Percentiles rank a stretch among this genome's conserved stretches.
Evolutionary conservation across 1,140 invertebrate genomes (phyloP).

Genomic region (Drosophila triauraria): DNA sequence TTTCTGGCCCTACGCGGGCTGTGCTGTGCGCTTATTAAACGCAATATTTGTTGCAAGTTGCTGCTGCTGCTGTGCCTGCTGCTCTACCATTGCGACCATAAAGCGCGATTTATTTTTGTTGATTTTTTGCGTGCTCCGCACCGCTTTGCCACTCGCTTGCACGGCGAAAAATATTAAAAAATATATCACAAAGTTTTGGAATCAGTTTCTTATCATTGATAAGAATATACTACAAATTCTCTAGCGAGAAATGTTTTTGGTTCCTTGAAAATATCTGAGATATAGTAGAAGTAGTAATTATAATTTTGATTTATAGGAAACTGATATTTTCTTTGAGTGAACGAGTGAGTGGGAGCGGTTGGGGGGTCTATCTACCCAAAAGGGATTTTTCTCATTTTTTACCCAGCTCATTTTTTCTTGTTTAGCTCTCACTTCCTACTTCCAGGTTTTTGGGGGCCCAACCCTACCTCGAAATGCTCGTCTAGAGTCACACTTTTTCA

Average conservation of each 20-base stretch:
- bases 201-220: not conserved
- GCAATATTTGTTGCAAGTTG: constrained; percentile 76
- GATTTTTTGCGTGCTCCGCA: constrained; percentile 73
- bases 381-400: constrained; percentile 59
- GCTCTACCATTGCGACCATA: constrained; percentile 51
- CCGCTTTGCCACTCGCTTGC: constrained; percentile 27
- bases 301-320: too few relatives aligned
- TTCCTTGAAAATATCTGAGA: too few relatives aligned
- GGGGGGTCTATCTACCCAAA: constrained; percentile 29
- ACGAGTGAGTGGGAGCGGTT: not conserved
- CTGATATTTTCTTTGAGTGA: not conserved
- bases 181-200: not conserved
- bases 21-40: constrained; percentile 82
- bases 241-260: too few relatives aligned
- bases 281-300: too few relatives aligned
- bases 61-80: constrained; percentile 17
- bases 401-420: constrained; percentile 23
- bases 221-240: not conserved
- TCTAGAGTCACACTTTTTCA: constrained; percentile 65
- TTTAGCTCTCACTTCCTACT: constrained; percentile 69
- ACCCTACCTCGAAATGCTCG: constrained; percentile 17
- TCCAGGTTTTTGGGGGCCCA: constrained; percentile 60
- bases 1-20: constrained; percentile 68
- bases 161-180: constrained; percentile 2
- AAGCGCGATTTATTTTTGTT: constrained; percentile 84